phyloP scores from a whole-genome alignment of 2,113 vertebrate genomes.

The Merops nubicus region DNA sequence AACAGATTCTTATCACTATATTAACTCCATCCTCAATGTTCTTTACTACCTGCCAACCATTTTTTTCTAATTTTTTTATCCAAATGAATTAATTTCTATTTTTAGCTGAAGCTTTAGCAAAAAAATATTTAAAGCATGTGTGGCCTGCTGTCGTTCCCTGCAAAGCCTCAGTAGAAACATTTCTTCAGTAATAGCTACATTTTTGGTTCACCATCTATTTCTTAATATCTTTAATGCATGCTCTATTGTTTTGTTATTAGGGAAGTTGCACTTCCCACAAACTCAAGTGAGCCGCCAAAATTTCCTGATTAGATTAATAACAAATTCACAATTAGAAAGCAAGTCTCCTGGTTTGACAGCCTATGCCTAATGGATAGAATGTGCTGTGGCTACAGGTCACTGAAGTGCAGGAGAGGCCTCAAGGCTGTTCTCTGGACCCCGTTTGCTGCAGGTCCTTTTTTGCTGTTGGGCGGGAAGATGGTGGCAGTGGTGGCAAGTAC shows the following conservation, averaged over 20 bases:
- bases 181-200: not conserved
- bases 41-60: not conserved
- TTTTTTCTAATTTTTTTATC: not conserved
- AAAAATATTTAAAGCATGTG: not conserved
- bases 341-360: not conserved
- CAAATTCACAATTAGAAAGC: not conserved
- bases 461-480: rapidly evolving
- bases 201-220: not conserved
- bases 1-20: not conserved
- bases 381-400: not conserved
- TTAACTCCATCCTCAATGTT: not conserved
- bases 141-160: not conserved
- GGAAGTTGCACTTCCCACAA: not conserved
- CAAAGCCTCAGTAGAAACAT: not conserved
- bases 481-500: not conserved
- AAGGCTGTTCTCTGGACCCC: not conserved
- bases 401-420: not conserved
- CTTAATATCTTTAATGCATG: not conserved
- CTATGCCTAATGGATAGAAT: not conserved
- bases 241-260: not conserved
- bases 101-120: not conserved
- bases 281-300: not conserved
- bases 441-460: not conserved
- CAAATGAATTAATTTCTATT: not conserved
- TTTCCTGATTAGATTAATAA: not conserved